Evolutionary conservation across 1,140 invertebrate genomes (phyloP).

Genomic region (Sesamia nonagrioides): DNA sequence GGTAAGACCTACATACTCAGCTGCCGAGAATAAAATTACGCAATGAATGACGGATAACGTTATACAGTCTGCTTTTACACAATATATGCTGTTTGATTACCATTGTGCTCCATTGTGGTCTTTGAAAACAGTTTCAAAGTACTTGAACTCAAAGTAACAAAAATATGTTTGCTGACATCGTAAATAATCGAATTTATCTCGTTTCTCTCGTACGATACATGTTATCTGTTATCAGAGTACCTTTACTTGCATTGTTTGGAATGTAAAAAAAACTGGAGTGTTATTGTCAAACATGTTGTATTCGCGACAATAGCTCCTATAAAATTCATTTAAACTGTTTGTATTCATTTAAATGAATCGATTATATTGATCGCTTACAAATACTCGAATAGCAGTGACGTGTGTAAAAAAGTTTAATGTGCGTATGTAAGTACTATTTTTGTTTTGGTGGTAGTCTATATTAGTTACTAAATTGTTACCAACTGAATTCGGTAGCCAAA

Average conservation of each 20-base stretch:
- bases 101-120: background rate
- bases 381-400: slow-evolving; percentile 1
- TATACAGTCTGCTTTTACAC: slow-evolving; percentile 34
- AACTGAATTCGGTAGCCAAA: background rate
- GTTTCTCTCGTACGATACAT: slow-evolving; percentile 30
- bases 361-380: slow-evolving; percentile 26
- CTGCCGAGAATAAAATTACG: slow-evolving; percentile 51
- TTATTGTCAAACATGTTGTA: slow-evolving; percentile 45
- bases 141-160: slow-evolving; percentile 1
- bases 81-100: slow-evolving; percentile 38
- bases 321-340: slow-evolving; percentile 15
- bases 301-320: background rate
- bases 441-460: background rate
- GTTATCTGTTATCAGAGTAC: slow-evolving; percentile 51
- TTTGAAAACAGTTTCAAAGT: slow-evolving; percentile 15
- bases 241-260: slow-evolving; percentile 43
- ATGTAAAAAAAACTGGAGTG: slow-evolving; percentile 7
- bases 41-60: slow-evolving; percentile 44
- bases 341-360: slow-evolving; percentile 2
- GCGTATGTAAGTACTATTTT: slow-evolving; percentile 41
- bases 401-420: slow-evolving; percentile 12
- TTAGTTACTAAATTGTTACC: background rate
- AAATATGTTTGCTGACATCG: background rate
- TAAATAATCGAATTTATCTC: slow-evolving; percentile 45
- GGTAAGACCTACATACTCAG: slow-evolving; percentile 70